Evolutionary conservation across 1,140 invertebrate genomes (phyloP).

Genomic region (Dendroctonus valens): DNA sequence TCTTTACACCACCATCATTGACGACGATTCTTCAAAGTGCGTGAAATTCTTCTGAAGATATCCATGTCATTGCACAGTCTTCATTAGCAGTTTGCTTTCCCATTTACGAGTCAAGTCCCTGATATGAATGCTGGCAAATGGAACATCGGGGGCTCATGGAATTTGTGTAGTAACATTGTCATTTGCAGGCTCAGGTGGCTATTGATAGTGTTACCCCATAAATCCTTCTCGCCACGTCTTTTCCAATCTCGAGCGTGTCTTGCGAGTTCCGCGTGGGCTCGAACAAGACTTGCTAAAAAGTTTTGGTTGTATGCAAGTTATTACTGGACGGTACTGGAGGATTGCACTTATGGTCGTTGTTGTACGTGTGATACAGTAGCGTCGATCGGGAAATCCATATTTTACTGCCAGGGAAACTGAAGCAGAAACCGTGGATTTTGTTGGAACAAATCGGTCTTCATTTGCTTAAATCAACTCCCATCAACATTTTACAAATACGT

Average conservation of each 20-base stretch:
- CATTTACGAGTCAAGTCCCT: no score
- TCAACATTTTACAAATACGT: no score
- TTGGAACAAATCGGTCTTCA: no score
- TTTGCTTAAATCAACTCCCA: no score
- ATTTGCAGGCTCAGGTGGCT: slow-evolving; percentile 3
- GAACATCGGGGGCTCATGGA: background rate
- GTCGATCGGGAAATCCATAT: background rate
- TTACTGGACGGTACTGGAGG: slow-evolving; percentile 20
- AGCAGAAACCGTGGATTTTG: no score
- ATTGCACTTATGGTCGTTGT: slow-evolving; percentile 3
- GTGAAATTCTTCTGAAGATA: background rate
- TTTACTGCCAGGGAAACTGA: no score
- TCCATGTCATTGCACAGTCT: no score
- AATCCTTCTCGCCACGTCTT: background rate
- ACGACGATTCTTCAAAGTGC: background rate
- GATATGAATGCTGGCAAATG: no score
- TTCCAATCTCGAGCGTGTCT: slow-evolving; percentile 10
- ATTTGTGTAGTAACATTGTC: slow-evolving; percentile 10
- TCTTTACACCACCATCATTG: background rate
- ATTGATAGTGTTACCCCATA: slow-evolving; percentile 5
- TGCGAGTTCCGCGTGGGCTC: slow-evolving; percentile 7
- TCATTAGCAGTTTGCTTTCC: no score
- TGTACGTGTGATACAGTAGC: slow-evolving; percentile 12
- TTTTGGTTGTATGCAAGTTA: slow-evolving; percentile 14
- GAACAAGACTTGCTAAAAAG: slow-evolving; percentile 4